Conservation (phyloP, 2,113 vertebrate species). For the Muntiacus muntjak region DNA sequence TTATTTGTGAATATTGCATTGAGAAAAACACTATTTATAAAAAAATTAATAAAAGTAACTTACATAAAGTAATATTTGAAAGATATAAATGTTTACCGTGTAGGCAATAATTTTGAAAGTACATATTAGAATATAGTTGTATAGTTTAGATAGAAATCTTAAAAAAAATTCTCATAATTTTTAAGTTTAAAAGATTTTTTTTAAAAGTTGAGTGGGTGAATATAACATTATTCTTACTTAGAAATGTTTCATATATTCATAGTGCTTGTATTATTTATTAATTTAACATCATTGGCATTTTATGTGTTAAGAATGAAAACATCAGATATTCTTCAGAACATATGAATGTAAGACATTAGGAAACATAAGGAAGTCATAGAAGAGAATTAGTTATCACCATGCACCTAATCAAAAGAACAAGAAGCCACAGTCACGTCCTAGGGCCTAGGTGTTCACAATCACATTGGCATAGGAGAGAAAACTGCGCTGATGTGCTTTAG, state of each 20-base stretch:
- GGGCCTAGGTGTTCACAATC: neutral
- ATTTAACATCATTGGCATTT: neutral
- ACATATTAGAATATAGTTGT: neutral
- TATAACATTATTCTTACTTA: neutral
- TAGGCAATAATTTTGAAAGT: neutral
- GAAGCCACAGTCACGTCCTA: neutral
- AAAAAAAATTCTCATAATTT: neutral
- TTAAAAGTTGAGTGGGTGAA: neutral
- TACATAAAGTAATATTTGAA: neutral
- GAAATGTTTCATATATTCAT: neutral
- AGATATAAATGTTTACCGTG: neutral
- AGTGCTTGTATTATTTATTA: neutral
- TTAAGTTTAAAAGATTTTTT: neutral
- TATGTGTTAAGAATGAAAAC: neutral
- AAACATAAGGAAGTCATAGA: neutral
- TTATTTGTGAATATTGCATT: conserved; percentile 28
- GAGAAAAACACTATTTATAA: conserved; percentile 6
- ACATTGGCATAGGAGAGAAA: neutral
- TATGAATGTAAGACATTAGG: neutral
- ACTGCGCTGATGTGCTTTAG: neutral
- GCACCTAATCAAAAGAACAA: neutral
- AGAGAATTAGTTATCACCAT: neutral
- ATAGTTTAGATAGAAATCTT: neutral
- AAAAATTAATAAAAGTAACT: neutral
- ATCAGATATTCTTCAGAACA: conserved; percentile 1